Evolutionary conservation across 1,140 invertebrate species (phyloP), one percentile per base, ranked within the genome.

Genomic region (Drosophila pruinosa): DNA sequence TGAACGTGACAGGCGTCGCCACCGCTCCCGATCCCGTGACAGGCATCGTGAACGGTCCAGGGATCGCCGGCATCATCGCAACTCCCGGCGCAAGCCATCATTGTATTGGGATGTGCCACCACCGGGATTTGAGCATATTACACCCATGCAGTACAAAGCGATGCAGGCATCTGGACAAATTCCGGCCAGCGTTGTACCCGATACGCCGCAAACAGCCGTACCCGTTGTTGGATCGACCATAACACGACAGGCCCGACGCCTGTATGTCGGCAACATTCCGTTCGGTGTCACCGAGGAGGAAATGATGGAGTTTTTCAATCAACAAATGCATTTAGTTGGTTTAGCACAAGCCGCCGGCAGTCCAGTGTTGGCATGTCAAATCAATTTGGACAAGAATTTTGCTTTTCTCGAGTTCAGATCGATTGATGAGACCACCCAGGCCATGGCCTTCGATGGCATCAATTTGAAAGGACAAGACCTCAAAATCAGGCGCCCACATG

Each of bases 291-390:
- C 98, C 48, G 99, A 99, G 93, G 97, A 99, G 91, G 98, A 99
- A 92, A 99, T 99, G 95, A 99, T 99, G 97, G 98, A 99, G 89
- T 99, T 99, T 92, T 99, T 99, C 93, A 99, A 99, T 93, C 97
- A 99, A 91, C 99, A 99, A 92, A 99, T 99, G 99, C 98, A 99
- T 93, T 93, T 99, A 19, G 98, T 98, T 85, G 98, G 98, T 36
- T 93, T 99, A 75, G 97, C 98, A 2, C 99, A 99, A 93, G 98
- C 98, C n/a, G 97, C 98, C 43, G 99, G 99, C 45, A 99, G 99
- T 93, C 99, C 99, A 4, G 98, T 99, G 17, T 93, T 99, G 41
- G 98, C 99, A 19, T 99, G 99, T 92, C 99, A 99, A 92, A 98
- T 98, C 39, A 99, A 99, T 94, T 94, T 99, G 90, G 99, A 99